A percentile compares a stretch with the other conserved stretches of the same genome.
These are phyloP conservation scores for Nematostella vectensis DNA, from an alignment of 92 coral and sea anemone species.

Conservation along the genomic window DNA sequence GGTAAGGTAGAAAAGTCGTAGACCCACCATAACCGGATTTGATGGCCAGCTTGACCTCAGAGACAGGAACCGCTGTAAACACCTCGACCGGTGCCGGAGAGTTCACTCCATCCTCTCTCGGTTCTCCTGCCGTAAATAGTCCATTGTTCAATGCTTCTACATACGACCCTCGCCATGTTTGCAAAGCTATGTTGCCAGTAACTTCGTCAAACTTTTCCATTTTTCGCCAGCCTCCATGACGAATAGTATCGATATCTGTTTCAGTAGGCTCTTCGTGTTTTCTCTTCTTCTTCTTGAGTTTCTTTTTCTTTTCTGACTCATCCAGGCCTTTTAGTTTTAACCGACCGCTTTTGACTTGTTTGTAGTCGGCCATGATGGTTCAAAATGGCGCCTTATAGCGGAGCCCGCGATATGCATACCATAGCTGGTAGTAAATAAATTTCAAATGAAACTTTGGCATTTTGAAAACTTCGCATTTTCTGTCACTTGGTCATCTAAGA, in stretches of 20 bases:
- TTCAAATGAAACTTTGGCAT: too few relatives aligned
- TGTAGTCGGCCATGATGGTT: conserved; percentile 62
- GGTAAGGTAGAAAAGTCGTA: too few relatives aligned
- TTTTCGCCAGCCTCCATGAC: conserved; percentile 97
- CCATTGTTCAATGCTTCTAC: conserved; percentile 80
- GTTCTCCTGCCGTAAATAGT: conserved; percentile 53
- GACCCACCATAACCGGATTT: conserved; percentile 90
- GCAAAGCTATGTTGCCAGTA: conserved; percentile 66
- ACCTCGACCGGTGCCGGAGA: conserved; percentile 97
- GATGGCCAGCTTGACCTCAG: conserved; percentile 72
- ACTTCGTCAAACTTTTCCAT: conserved; percentile 46
- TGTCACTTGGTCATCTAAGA: too few relatives aligned
- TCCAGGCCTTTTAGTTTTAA: conserved; percentile 78
- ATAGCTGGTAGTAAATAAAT: too few relatives aligned
- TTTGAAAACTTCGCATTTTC: too few relatives aligned
- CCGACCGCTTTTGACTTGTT: conserved; percentile 80
- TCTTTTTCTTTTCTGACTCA: conserved; percentile 60
- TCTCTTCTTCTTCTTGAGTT: conserved; percentile 68
- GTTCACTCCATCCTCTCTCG: conserved; percentile 76
- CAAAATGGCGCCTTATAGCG: background rate
- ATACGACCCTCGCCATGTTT: conserved; percentile 57
- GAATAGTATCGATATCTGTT: conserved; percentile 55
- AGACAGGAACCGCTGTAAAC: conserved; percentile 80
- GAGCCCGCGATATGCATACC: background rate
- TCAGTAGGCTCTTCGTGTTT: conserved; percentile 62